Evolutionary conservation across 2,888 invertebrate genomes (phyloP).

Genomic region (Caenorhabditis sp.): DNA sequence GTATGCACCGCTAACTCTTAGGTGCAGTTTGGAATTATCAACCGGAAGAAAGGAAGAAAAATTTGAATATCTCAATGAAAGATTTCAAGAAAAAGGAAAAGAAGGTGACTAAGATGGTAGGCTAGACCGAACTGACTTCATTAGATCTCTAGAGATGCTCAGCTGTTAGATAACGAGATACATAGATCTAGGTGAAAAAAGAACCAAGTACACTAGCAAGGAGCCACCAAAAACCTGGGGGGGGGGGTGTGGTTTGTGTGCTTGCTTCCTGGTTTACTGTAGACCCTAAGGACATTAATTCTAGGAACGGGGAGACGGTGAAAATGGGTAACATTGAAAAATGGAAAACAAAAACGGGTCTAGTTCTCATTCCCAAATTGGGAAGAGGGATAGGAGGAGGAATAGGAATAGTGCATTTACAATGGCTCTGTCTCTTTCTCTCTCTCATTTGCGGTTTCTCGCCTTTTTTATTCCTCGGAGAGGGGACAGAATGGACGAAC

Average conservation of each 20-base stretch:
- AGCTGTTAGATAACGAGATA: neutral
- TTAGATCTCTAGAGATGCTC: constrained; percentile 9
- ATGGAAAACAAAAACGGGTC: constrained; percentile 30
- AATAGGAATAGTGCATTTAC: constrained; percentile 31
- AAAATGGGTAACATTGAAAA: neutral
- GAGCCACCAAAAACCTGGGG: neutral
- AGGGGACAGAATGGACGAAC: constrained; percentile 16
- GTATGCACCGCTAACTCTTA: constrained; percentile 24
- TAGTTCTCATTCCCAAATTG: no score
- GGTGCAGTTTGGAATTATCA: no score
- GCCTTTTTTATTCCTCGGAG: constrained; percentile 1
- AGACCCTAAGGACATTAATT: constrained; percentile 9
- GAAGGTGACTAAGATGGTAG: no score
- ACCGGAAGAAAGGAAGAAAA: no score
- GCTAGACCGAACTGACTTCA: constrained; percentile 17
- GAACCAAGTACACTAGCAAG: no score
- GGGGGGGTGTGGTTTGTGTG: constrained; percentile 23
- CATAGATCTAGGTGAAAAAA: neutral
- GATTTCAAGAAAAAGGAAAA: neutral
- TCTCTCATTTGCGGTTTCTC: constrained; percentile 14
- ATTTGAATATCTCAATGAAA: no score
- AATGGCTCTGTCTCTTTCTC: constrained; percentile 6
- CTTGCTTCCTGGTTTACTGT: no score
- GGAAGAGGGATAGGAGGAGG: neutral
- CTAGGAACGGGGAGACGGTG: no score